Evolutionary conservation across 1,140 invertebrate species (phyloP), one percentile per base, ranked within the genome.

Genomic region (Oncopeltus fasciatus): DNA sequence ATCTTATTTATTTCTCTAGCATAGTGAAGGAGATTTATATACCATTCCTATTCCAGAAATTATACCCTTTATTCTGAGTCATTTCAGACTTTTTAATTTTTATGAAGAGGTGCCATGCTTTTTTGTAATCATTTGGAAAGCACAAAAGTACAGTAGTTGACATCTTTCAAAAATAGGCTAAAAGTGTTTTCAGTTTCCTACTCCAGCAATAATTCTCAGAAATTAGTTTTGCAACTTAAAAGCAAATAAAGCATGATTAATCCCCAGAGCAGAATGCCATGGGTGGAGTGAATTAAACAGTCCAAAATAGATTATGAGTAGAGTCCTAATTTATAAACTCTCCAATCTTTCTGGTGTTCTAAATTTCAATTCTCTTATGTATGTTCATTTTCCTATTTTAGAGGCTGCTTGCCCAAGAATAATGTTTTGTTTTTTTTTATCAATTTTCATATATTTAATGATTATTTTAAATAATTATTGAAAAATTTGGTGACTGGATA

Each of bases 321-420:
- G 21, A 53, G 21, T 53, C 24, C 21, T 53, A 53, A 26, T 27
- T 53, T 9, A 49, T 21, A 49, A 20, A 20, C 2, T 49, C 18
- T 24, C 49, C 26, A 53, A 24, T 11, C 26, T 26, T 53, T 53
- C 14, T 38, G 31, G 49, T 53, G 49, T 18, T 24, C 27, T 20
- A 57, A 26, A 57, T 57, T 57, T 26, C 56, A 57, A 33, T 26
- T 57, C 28, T n/a, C n/a, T n/a, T n/a, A n/a, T n/a, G n/a, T n/a
- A n/a, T n/a, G n/a, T n/a, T n/a, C n/a, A n/a, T n/a, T n/a, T n/a
- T n/a, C n/a, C n/a, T n/a, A n/a, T n/a, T n/a, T n/a, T n/a, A n/a
- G n/a, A n/a, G n/a, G n/a, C n/a, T n/a, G n/a, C n/a, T n/a, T n/a
- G n/a, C n/a, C n/a, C n/a, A n/a, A n/a, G n/a, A n/a, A n/a, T n/a